Conservation (phyloP, 1,140 invertebrate genomes). For the Diprion similis region DNA sequence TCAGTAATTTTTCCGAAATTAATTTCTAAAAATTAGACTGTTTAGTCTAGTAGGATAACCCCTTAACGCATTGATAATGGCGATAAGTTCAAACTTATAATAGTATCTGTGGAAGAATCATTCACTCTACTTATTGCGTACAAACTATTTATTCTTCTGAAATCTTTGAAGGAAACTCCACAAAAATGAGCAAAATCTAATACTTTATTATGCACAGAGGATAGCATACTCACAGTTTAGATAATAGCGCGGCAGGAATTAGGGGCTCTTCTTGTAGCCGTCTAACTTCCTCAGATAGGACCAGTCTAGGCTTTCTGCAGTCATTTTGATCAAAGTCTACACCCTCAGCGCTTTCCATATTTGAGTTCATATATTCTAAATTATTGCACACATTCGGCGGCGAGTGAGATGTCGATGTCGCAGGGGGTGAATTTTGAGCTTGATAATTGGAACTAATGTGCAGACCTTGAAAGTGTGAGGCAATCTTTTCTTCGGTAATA, state of each 20-base stretch:
- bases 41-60: too few relatives aligned
- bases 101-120: too few relatives aligned
- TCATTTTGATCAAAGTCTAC: slow-evolving; percentile 36
- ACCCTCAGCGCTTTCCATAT: slow-evolving; percentile 33
- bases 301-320: slow-evolving; percentile 54
- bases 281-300: slow-evolving; percentile 75
- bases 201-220: slow-evolving; percentile 10
- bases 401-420: slow-evolving; percentile 35
- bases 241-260: slow-evolving; percentile 65
- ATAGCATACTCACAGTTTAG: slow-evolving; percentile 61
- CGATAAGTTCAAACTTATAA: too few relatives aligned
- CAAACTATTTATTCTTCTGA: too few relatives aligned
- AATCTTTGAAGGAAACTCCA: too few relatives aligned
- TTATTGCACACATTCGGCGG: slow-evolving; percentile 20
- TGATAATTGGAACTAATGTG: slow-evolving; percentile 66
- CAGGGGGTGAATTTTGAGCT: slow-evolving; percentile 32
- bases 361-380: slow-evolving; percentile 30
- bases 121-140: too few relatives aligned
- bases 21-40: too few relatives aligned
- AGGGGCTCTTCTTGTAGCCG: slow-evolving; percentile 68
- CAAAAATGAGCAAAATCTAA: neutral
- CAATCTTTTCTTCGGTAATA: slow-evolving; percentile 84
- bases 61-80: too few relatives aligned
- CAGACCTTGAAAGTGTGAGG: slow-evolving; percentile 74
- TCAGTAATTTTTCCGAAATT: too few relatives aligned